Evolutionary conservation across 2,888 invertebrate species (phyloP), one percentile per base, ranked within the genome.

Genomic region (Protophormia terraenovae): DNA sequence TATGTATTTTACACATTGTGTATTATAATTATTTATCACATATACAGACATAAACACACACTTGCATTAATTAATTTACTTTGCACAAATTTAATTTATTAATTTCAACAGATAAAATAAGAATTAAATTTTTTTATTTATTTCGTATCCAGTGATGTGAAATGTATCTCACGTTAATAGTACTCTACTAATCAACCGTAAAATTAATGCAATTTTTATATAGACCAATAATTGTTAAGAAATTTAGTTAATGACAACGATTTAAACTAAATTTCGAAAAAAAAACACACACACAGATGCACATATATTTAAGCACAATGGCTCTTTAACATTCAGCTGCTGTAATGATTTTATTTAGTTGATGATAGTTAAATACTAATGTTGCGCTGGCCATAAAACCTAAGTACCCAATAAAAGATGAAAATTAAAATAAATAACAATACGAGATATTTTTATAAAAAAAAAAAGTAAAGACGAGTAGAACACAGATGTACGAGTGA

Each of bases 201-300:
- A 89, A 90, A 90, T 91, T 88, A 89, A 89, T 90, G 87, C 90
- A 88, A 87, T 89, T 89, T 89, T 87, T 58, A 45, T 64, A 66
- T 55, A 24, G 35, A 47, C 14, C 45, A 50, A 32, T 27, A 62
- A 10, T 55, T 24, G 12, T 24, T 24, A 8, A 14, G 24, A 29
- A 35, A 19, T 38, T 35, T 47, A 75, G 32, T 69, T 62, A 73
- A 73, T 78, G 53, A 24, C 10, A 45, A 53, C 19, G 55, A 58
- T 71, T 64, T 53, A 10, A 47, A 45, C 38, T 64, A 50, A 29
- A 19, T 62, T 16, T 4, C 16, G 1, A 16, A 50, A 22, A 47
- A 47, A 50, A 29, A n/a, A 24, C 32, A 53, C 24, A 19, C 16
- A 16, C 16, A 10, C 24, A 1, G 3, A 45, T 10, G 45, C 22